A percentile compares a stretch with the other conserved stretches of the same genome.
Evolutionary conservation across 2,113 vertebrate genomes (phyloP).

Genomic region (Daphoenositta chrysoptera): DNA sequence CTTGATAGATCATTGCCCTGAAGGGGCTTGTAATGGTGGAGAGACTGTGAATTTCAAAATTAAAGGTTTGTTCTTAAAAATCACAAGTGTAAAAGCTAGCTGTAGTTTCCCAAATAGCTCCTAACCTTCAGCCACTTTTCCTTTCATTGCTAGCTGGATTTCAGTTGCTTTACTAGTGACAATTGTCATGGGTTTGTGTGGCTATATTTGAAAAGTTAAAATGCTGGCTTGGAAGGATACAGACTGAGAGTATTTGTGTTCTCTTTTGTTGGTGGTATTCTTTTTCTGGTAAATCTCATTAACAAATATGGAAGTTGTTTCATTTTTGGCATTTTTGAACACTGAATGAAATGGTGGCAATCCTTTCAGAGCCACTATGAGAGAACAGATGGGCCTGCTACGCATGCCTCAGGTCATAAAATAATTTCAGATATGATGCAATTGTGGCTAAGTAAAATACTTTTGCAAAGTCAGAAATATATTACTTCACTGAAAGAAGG

Average conservation of each 20-base stretch:
- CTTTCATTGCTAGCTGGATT: slow-evolving; percentile 17
- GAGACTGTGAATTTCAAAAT: slow-evolving; percentile 84
- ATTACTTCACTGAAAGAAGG: slow-evolving; percentile 61
- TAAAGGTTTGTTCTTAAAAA: slow-evolving; percentile 80
- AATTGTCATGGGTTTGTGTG: neutral
- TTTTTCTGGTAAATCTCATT: slow-evolving; percentile 30
- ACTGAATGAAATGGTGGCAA: slow-evolving; percentile 51
- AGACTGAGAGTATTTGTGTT: slow-evolving; percentile 13
- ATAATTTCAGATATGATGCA: slow-evolving; percentile 72
- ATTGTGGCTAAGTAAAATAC: slow-evolving; percentile 66
- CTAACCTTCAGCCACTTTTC: slow-evolving; percentile 23
- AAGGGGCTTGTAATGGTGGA: slow-evolving; percentile 77
- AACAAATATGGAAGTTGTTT: slow-evolving; percentile 63
- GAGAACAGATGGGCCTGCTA: slow-evolving; percentile 71
- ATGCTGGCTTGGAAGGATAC: neutral
- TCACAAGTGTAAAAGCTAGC: slow-evolving; percentile 52
- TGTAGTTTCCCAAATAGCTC: slow-evolving; percentile 41
- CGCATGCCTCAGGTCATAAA: slow-evolving; percentile 67
- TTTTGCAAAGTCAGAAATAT: slow-evolving; percentile 70
- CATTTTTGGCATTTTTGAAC: slow-evolving; percentile 56
- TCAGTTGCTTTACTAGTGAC: neutral
- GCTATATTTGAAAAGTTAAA: slow-evolving; percentile 31
- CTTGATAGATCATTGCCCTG: slow-evolving; percentile 93
- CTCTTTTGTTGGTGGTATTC: neutral
- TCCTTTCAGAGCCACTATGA: slow-evolving; percentile 65